A percentile compares a stretch with the other conserved stretches of the same genome.
These are phyloP conservation scores for Mylabris sibirica DNA, from an alignment of 2,888 invertebrate species.

Conservation along the genomic window DNA sequence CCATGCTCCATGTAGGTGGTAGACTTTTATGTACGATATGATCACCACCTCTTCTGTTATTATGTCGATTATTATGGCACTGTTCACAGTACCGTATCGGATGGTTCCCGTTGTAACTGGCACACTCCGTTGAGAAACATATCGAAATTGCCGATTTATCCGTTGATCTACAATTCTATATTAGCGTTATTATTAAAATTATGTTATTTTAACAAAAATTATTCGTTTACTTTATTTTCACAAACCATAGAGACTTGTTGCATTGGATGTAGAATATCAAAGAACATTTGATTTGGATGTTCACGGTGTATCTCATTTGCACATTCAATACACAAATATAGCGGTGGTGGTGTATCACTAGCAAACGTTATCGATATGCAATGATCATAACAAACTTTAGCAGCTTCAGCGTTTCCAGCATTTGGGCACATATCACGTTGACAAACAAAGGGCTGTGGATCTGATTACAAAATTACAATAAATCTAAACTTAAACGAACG, in stretches of 20 bases:
- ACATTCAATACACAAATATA: slow-evolving; percentile 96
- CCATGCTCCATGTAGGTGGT: slow-evolving; percentile 88
- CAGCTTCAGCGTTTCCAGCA: slow-evolving; percentile 84
- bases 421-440: slow-evolving; percentile 93
- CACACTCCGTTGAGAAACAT: slow-evolving; percentile 97
- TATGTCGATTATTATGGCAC: slow-evolving; percentile 89
- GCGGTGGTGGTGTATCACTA: slow-evolving; percentile 88
- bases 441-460: slow-evolving; percentile 82
- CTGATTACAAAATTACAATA: slow-evolving; percentile 57
- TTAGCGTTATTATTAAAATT: slow-evolving; percentile 31
- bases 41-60: slow-evolving; percentile 84
- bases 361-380: slow-evolving; percentile 88
- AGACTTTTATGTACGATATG: slow-evolving; percentile 91
- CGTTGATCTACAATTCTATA: slow-evolving; percentile 87
- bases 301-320: slow-evolving; percentile 90
- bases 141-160: slow-evolving; percentile 94
- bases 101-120: slow-evolving; percentile 93
- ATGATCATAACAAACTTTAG: slow-evolving; percentile 94
- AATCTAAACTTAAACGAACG: neutral
- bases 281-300: slow-evolving; percentile 84
- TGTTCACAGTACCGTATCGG: slow-evolving; percentile 93
- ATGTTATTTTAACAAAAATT: neutral
- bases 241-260: slow-evolving; percentile 94
- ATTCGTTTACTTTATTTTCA: slow-evolving; percentile 81
- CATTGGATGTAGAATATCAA: slow-evolving; percentile 90